These are phyloP conservation scores for Hemaris fuciformis DNA, from an alignment of 2,888 invertebrate species.

Conservation along the genomic window DNA sequence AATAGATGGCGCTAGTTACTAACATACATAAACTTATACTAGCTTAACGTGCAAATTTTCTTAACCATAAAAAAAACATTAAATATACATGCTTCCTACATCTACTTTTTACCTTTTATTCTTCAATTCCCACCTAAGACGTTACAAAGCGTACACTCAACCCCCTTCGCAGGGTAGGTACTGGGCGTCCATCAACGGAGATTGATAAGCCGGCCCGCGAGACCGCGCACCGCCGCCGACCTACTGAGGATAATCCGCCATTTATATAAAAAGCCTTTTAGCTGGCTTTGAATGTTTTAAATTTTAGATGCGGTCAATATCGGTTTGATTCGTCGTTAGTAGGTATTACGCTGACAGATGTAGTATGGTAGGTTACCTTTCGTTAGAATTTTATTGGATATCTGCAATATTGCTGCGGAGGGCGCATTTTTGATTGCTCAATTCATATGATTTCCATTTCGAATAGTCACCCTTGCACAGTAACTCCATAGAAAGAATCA, in stretches of 20 bases:
- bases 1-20: constrained; percentile 45
- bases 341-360: background rate
- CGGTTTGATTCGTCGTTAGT: background rate
- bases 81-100: background rate
- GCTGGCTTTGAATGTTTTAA: background rate
- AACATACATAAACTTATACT: too few relatives aligned
- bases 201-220: constrained; percentile 57
- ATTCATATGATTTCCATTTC: too few relatives aligned
- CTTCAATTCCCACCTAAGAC: constrained; percentile 2
- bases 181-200: constrained; percentile 57
- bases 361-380: too few relatives aligned
- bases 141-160: constrained; percentile 16
- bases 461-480: too few relatives aligned
- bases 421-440: too few relatives aligned
- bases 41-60: background rate
- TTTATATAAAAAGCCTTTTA: constrained; percentile 8
- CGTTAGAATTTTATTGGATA: too few relatives aligned
- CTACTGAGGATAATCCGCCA: constrained; percentile 3
- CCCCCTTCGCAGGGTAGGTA: constrained; percentile 23
- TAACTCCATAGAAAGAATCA: too few relatives aligned
- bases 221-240: background rate
- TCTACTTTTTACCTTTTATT: background rate
- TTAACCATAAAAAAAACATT: too few relatives aligned
- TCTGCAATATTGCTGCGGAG: too few relatives aligned
- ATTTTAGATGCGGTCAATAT: background rate